Percentiles rank a stretch among this genome's conserved stretches.
Evolutionary conservation across 2,113 vertebrate genomes (phyloP).

Genomic region (Apeltes quadracus): DNA sequence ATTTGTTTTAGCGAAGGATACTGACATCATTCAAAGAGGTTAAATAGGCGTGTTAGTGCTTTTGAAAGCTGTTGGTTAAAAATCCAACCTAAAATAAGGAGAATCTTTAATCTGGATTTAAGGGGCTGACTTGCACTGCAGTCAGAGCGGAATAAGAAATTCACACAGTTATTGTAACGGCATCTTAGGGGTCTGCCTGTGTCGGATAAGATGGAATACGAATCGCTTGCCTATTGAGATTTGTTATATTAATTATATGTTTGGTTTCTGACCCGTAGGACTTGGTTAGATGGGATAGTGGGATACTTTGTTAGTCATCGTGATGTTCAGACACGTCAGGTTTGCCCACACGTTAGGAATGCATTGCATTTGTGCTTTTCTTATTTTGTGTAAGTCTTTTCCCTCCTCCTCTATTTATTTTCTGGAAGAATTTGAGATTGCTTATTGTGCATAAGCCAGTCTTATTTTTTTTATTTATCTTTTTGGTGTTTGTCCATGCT

Average conservation of each 20-base stretch:
- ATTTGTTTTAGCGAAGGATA: constrained; percentile 67
- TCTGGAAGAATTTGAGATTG: constrained; percentile 25
- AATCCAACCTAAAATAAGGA: constrained; percentile 23
- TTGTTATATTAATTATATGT: neutral
- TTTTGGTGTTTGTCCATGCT: constrained; percentile 14
- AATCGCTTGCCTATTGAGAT: constrained; percentile 3
- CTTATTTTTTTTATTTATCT: too few relatives aligned
- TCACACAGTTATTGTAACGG: neutral
- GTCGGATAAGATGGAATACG: constrained; percentile 4
- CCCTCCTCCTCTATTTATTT: constrained; percentile 52
- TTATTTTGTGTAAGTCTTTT: constrained; percentile 44
- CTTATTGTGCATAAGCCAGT: too few relatives aligned
- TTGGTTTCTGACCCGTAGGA: neutral
- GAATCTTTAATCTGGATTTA: constrained; percentile 52
- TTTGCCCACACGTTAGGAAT: constrained; percentile 9
- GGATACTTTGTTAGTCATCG: neutral
- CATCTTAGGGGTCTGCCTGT: neutral
- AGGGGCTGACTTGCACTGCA: constrained; percentile 24
- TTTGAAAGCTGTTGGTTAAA: constrained; percentile 29
- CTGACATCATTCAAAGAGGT: constrained; percentile 71
- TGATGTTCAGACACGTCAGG: constrained; percentile 19
- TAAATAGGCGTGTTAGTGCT: constrained; percentile 71
- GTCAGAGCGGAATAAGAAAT: constrained; percentile 32
- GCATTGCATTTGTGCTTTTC: constrained; percentile 13
- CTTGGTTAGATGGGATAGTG: neutral